Base-by-base conservation (phyloP, 2,113 vertebrate genomes). In the Dendropsophus ebraccatus region DNA sequence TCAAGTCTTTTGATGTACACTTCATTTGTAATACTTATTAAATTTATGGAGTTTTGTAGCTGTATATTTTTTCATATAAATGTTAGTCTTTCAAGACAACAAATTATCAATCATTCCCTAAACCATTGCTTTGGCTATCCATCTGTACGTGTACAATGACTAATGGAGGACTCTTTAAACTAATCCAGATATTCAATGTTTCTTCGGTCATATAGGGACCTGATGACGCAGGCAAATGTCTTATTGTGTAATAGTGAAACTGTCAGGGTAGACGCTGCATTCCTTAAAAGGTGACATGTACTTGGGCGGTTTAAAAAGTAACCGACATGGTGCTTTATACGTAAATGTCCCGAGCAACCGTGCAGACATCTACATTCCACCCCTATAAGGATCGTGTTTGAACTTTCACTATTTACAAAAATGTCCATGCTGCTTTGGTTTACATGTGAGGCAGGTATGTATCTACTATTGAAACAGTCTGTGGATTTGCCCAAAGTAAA, bases 211-310 rank as follows among this genome's bases (percentile, higher is more conserved):
- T 80, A 45, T 5, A 41, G 30, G 45, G 60, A 41, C 5, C 4
- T 35, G 25, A 9, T 56, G 14, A 25, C 58, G 41, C 23, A 41
- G 13, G 21, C 1, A 32, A 0, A 25, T 78, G 25, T 52, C 6
- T 16, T 17, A 30, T 75, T 28, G 11, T 28, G 45, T 45, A 75
- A 75, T 28, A 28, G 28, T 82, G 17, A 54, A 23, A 2, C 65
- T 72, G 50, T 70, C 65, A 73, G 35, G 49, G 69, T 45, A 3
- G 25, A 58, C n/a, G 60, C 28, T 41, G 70, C 75, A 8, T 23
- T 83, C 70, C 54, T 41, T 84, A 75, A 60, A 75, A 60, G 82
- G 82, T 47, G 45, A 75, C 52, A 14, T 56, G 23, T 54, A 49
- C 2, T 23, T 50, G 32, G 17, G 41, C 41, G 7, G 41, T 12